phyloP scores from a whole-genome alignment of 2,888 invertebrate genomes.

The Linnaemya tessellans region DNA sequence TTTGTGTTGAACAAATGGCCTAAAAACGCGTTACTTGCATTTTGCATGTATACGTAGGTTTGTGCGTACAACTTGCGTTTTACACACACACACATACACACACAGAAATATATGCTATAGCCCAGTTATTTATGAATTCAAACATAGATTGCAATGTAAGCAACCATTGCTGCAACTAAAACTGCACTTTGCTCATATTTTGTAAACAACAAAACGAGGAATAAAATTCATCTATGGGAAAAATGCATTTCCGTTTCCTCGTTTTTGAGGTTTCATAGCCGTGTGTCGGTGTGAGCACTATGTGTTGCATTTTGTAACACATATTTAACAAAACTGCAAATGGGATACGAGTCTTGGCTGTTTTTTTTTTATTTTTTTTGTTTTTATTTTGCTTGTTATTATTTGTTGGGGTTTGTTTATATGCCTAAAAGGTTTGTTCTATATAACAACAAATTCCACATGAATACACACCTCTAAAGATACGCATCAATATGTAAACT shows the following conservation, averaged over 20 bases:
- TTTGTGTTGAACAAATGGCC: constrained; percentile 56
- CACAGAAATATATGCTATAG: not conserved
- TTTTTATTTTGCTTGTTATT: constrained; percentile 20
- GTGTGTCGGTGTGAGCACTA: not conserved
- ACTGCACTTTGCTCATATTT: constrained; percentile 56
- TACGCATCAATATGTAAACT: constrained; percentile 41
- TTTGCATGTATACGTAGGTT: constrained; percentile 2
- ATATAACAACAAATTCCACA: constrained; percentile 52
- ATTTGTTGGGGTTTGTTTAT: constrained; percentile 61
- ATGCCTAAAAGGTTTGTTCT: constrained; percentile 67
- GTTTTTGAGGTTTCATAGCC: not conserved
- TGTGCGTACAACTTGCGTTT: constrained; percentile 61
- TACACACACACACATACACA: constrained; percentile 7
- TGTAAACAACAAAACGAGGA: constrained; percentile 14
- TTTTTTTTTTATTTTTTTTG: constrained; percentile 2
- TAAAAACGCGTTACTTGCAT: constrained; percentile 68
- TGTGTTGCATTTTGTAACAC: constrained; percentile 22
- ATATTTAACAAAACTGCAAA: constrained; percentile 33
- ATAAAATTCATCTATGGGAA: constrained; percentile 38
- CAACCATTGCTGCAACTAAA: constrained; percentile 52
- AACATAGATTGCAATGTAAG: constrained; percentile 15
- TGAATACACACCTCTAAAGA: constrained; percentile 33
- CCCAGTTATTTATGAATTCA: constrained; percentile 26
- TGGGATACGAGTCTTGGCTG: not conserved
- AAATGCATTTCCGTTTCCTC: constrained; percentile 55